Evolutionary conservation across 1,140 invertebrate species (phyloP), one percentile per base, ranked within the genome.

Genomic region (Sminthurides bifidus): DNA sequence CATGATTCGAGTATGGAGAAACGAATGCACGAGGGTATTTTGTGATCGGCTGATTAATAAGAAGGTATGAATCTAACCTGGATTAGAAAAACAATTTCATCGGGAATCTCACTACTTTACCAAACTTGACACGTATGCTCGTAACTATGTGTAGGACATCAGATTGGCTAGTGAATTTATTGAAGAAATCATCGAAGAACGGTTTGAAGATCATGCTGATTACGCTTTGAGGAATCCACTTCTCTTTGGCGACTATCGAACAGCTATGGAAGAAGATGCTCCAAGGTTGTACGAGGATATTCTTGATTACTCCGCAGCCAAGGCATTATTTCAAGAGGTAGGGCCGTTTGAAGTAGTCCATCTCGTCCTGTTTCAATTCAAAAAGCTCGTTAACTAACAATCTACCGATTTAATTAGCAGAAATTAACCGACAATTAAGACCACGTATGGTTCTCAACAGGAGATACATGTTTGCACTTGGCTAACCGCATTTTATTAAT

Each of bases 161-260:
- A 62, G 67, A 23, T 58, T 75, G 2, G 71, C 81, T 38, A 60
- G 67, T 5, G 66, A 71, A 1, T 68, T 77, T 41, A 69, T 84
- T 24, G 68, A 73, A 30, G 48, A 62, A 6, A 74, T 76, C 59
- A 66, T 83, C 8, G 65, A 66, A 3, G 68, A 69, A 21, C 63
- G 66, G 15, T 82, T 80, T 60, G 68, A 75, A 19, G 4, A 40
- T 8, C 37, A 41, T 49, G 59, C 43, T 33, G 78, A 83, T 30
- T 85, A 81, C 66, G 78, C 78, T 0, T 72, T 90, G 51, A 74
- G 83, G 37, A 81, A 92, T 73, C 89, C 90, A 0, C 63, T 90
- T 33, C 72, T 93, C 0, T 94, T 84, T 69, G 89, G 90, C 1
- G 89, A 94, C 67, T 92, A 84, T 60, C 75, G 86, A 31, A 92